phyloP scores from a whole-genome alignment of 2,888 invertebrate genomes.

The Uloborus plumipes region DNA sequence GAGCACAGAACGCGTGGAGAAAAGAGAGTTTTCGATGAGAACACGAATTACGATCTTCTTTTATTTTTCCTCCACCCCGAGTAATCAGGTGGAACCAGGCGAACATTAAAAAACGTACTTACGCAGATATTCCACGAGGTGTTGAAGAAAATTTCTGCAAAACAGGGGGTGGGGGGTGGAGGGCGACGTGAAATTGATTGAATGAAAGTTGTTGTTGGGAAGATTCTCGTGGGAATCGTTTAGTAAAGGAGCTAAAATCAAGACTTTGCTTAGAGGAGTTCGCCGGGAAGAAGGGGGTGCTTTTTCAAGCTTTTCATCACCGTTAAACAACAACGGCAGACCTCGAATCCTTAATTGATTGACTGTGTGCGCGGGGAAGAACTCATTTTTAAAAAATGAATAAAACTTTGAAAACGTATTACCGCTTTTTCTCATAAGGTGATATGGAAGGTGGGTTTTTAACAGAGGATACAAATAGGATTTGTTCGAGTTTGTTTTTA shows the following conservation, averaged over 20 bases:
- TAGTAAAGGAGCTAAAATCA: slow-evolving; percentile 43
- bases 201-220: slow-evolving; percentile 51
- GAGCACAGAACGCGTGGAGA: slow-evolving; percentile 3
- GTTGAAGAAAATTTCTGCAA: slow-evolving; percentile 45
- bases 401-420: slow-evolving; percentile 60
- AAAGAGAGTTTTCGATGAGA: slow-evolving; percentile 36
- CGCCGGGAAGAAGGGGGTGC: not conserved
- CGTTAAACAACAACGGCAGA: slow-evolving; percentile 47
- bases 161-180: slow-evolving; percentile 9
- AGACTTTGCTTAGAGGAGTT: slow-evolving; percentile 45
- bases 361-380: slow-evolving; percentile 20
- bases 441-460: not conserved
- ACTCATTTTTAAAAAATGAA: slow-evolving; percentile 9
- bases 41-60: slow-evolving; percentile 47
- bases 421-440: not conserved
- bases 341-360: slow-evolving; percentile 58
- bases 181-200: slow-evolving; percentile 57
- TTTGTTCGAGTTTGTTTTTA: no score
- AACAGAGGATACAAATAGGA: no score
- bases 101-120: slow-evolving; percentile 64
- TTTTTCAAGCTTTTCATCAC: slow-evolving; percentile 16
- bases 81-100: slow-evolving; percentile 49
- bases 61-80: slow-evolving; percentile 18
- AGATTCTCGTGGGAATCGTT: slow-evolving; percentile 38
- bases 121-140: slow-evolving; percentile 17